Base-by-base conservation (phyloP, 2,113 vertebrate species). In the Semicossyphus pulcher region DNA sequence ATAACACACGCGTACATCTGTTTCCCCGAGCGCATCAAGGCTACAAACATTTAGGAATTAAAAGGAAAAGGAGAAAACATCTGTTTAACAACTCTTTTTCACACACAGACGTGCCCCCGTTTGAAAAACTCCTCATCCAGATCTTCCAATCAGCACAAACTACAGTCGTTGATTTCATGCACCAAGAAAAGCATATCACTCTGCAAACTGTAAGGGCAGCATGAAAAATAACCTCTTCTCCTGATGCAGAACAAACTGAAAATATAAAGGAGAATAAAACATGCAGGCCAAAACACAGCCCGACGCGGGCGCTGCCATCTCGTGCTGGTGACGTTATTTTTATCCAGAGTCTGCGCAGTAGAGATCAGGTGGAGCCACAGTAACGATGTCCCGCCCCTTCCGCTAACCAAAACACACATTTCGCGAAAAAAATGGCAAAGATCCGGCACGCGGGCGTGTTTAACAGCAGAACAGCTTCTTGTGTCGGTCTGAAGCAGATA, bases 71-170 rank as follows among this genome's bases (percentile, higher is more conserved):
- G 7, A 34, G 15, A 8, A 63, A 57, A 69, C 63, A 78, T 68
- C 23, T 68, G 73, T 59, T 63, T 15, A 3, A 60, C 52, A 70
- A 51, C n/a, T n/a, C n/a, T n/a, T n/a, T n/a, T n/a, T n/a, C n/a
- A n/a, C n/a, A n/a, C n/a, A n/a, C n/a, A n/a, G n/a, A n/a, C 14
- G 21, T 14, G 2, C 10, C 5, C 11, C 21, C 25, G n/a, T 54
- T 20, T 29, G 12, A 11, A 57, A 36, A 56, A 62, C 41, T 42
- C 54, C 28, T 45, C 68, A 26, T 11, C 12, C 31, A 59, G 21
- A 34, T 23, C 47, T 59, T 18, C 47, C 26, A 41, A 54, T 23
- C 31, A 51, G 18, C 29, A 47, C 36, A 41, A n/a, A 58, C 16
- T 42, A 58, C 16, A 23, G 16, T 29, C 14, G 37, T 20, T 37